Evolutionary conservation across 2,888 invertebrate species (phyloP).

Genomic region (Oscheius onirici): DNA sequence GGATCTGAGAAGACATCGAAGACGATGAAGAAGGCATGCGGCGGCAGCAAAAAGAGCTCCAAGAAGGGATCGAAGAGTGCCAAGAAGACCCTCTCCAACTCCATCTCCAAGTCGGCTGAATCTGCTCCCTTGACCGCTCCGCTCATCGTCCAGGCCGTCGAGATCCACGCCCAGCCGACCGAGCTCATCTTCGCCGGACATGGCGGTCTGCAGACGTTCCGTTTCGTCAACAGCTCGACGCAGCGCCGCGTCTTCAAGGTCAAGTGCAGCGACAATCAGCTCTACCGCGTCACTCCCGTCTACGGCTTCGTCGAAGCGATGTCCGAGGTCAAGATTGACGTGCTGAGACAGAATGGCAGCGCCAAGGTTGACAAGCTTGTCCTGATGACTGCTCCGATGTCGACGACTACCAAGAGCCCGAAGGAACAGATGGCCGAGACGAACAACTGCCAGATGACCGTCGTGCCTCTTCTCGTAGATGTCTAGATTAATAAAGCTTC

Average conservation of each 20-base stretch:
- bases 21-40: conserved; percentile 31
- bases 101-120: background rate
- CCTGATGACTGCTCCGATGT: conserved; percentile 19
- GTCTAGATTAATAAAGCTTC: conserved; percentile 9
- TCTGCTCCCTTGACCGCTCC: background rate
- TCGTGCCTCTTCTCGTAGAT: conserved; percentile 29
- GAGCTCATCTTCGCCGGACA: conserved; percentile 15
- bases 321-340: conserved; percentile 13
- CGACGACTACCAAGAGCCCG: background rate
- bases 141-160: background rate
- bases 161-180: conserved; percentile 17
- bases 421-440: background rate
- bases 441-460: conserved; percentile 21
- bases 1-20: conserved; percentile 1
- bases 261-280: conserved; percentile 28
- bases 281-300: conserved; percentile 32
- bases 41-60: conserved; percentile 32
- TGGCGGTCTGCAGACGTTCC: conserved; percentile 23
- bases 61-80: conserved; percentile 25
- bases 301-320: conserved; percentile 26
- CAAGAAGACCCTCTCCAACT: conserved; percentile 37
- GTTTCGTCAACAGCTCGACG: conserved; percentile 30
- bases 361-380: conserved; percentile 33
- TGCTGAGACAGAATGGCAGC: conserved; percentile 26
- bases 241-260: conserved; percentile 31